A percentile compares a stretch with the other conserved stretches of the same genome.
phyloP scores from a whole-genome alignment of 2,113 vertebrate genomes.

The Peromyscus leucopus region DNA sequence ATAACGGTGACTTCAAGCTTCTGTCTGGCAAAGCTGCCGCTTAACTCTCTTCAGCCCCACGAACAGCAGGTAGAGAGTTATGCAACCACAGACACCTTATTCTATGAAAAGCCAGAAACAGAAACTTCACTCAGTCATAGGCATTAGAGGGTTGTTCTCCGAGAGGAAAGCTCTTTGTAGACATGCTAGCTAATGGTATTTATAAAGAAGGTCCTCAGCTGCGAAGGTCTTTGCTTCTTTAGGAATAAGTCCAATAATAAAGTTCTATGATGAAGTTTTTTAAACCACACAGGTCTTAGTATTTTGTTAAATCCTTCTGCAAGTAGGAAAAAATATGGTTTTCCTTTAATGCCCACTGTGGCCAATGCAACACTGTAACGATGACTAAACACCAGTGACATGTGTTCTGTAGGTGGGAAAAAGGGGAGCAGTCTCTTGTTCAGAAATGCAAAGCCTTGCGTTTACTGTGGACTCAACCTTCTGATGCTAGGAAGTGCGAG shows the following conservation, averaged over 20 bases:
- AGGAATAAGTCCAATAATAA: conserved; percentile 40
- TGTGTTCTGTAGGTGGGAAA: conserved; percentile 46
- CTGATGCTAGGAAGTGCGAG: background rate
- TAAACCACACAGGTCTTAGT: conserved; percentile 54
- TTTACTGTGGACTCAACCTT: conserved; percentile 49
- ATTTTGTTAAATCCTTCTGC: conserved; percentile 70
- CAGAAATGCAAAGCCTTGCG: conserved; percentile 39
- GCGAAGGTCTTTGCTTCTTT: conserved; percentile 16
- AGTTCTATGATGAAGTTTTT: background rate
- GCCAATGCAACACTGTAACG: conserved; percentile 67
- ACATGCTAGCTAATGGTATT: background rate
- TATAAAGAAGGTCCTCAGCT: background rate
- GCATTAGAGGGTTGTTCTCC: background rate
- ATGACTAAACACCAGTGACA: conserved; percentile 55
- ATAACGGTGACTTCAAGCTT: conserved; percentile 12
- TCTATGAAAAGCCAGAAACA: conserved; percentile 17
- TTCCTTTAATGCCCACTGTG: conserved; percentile 60
- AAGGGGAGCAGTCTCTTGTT: conserved; percentile 52
- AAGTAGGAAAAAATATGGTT: conserved; percentile 56
- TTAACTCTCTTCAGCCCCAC: background rate
- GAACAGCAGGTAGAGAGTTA: conserved; percentile 20
- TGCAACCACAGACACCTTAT: background rate
- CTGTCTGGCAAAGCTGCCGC: background rate
- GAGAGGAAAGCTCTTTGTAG: background rate
- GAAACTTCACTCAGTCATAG: conserved; percentile 33